Evolutionary conservation across 1,140 invertebrate species (phyloP).

Genomic region (Bombus fervidus): DNA sequence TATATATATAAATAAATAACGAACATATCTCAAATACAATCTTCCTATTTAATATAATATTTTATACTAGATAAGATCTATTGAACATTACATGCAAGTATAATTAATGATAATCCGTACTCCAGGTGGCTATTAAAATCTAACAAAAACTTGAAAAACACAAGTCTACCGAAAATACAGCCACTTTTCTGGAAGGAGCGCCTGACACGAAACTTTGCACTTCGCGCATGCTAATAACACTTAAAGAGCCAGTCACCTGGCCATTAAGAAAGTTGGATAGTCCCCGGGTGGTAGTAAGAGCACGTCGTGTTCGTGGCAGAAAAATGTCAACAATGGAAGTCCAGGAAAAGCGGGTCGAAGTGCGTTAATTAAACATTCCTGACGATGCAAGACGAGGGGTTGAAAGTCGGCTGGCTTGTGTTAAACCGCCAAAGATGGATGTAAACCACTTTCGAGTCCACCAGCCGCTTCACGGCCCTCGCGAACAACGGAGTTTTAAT

Average conservation of each 20-base stretch:
- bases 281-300: slow-evolving; percentile 26
- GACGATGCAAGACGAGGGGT: slow-evolving; percentile 46
- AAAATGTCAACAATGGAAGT: slow-evolving; percentile 65
- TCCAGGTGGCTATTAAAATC: no score
- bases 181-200: slow-evolving; percentile 2
- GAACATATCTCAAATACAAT: neutral
- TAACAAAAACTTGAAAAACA: no score
- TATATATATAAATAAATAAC: no score
- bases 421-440: slow-evolving; percentile 50
- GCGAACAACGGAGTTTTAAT: slow-evolving; percentile 26
- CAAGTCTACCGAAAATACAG: neutral
- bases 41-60: neutral
- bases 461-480: slow-evolving; percentile 6
- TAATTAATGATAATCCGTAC: neutral
- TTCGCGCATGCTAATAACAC: slow-evolving; percentile 55
- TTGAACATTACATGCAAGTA: neutral
- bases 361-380: slow-evolving; percentile 70
- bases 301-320: slow-evolving; percentile 49
- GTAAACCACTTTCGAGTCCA: slow-evolving; percentile 41
- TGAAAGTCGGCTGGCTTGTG: slow-evolving; percentile 31
- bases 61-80: neutral
- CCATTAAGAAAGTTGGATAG: slow-evolving; percentile 65
- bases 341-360: slow-evolving; percentile 59
- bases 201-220: slow-evolving; percentile 50
- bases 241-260: slow-evolving; percentile 54